These are phyloP conservation scores for Drosophila novamexicana DNA, from an alignment of 1,140 invertebrate genomes.

Conservation along the genomic window DNA sequence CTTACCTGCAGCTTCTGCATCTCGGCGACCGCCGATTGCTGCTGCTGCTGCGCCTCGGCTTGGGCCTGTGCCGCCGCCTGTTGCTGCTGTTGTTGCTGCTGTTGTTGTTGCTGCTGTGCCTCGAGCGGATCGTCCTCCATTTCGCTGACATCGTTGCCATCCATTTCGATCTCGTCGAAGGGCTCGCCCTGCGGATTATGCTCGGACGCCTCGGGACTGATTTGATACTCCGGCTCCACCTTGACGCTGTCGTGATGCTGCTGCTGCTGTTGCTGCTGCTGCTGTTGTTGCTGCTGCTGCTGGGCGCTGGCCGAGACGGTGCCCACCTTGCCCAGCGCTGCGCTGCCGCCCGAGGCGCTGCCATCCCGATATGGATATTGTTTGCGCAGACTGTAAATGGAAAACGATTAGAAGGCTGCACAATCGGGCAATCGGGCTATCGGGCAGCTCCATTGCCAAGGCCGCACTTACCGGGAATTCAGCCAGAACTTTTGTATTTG, in stretches of 20 bases:
- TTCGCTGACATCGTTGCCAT: conserved; percentile 68
- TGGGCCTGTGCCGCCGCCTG: conserved; percentile 47
- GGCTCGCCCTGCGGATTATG: conserved; percentile 71
- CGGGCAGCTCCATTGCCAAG: background rate
- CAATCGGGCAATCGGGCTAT: background rate
- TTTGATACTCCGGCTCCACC: conserved; percentile 76
- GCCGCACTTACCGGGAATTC: conserved; percentile 72
- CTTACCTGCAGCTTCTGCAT: conserved; percentile 67
- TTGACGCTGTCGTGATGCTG: conserved; percentile 68
- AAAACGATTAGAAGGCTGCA: background rate
- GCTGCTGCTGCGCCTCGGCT: conserved; percentile 46
- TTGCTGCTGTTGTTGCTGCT: conserved; percentile 51
- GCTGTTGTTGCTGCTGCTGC: conserved; percentile 56
- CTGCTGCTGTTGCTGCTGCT: conserved; percentile 47
- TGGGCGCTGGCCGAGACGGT: conserved; percentile 18
- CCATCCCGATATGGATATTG: conserved; percentile 77
- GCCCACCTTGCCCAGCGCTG: conserved; percentile 37
- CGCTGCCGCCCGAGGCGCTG: conserved; percentile 39
- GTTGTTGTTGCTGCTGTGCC: conserved; percentile 47
- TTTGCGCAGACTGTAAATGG: conserved; percentile 68
- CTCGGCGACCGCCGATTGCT: conserved; percentile 57
- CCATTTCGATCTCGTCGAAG: conserved; percentile 81
- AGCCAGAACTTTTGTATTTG: conserved; percentile 84
- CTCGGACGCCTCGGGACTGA: conserved; percentile 72
- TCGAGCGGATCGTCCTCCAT: conserved; percentile 78